Evolutionary conservation across 2,113 vertebrate species (phyloP).

Genomic region (Philantomba maxwellii): DNA sequence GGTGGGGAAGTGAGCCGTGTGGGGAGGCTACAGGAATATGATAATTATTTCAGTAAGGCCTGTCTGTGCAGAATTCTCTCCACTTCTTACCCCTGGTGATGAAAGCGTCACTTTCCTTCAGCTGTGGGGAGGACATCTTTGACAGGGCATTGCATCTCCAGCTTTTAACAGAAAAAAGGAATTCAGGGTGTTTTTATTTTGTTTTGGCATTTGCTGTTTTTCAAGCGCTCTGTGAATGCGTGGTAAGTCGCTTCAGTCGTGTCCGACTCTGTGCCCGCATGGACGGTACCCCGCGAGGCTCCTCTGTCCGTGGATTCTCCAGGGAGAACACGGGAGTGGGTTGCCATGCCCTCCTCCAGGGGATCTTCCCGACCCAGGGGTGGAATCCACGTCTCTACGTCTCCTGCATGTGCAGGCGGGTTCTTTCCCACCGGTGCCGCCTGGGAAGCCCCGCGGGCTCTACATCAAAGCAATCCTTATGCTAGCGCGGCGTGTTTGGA

Average conservation of each 20-base stretch:
- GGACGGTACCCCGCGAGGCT: neutral
- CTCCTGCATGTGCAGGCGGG: fast-evolving
- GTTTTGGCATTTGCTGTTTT: neutral
- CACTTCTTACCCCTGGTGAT: neutral
- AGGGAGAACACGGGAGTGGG: neutral
- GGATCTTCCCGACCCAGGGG: fast-evolving
- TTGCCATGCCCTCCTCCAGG: fast-evolving
- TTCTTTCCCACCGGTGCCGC: fast-evolving
- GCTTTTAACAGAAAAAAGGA: neutral
- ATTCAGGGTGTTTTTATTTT: neutral
- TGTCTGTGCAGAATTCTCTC: neutral
- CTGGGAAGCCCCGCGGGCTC: neutral
- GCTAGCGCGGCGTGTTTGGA: neutral
- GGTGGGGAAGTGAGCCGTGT: neutral
- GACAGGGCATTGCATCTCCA: neutral
- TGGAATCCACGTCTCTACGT: fast-evolving
- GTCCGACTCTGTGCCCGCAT: neutral
- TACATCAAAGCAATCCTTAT: neutral
- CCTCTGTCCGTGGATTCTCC: neutral
- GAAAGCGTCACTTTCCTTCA: neutral
- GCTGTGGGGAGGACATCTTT: neutral
- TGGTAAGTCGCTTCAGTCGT: fast-evolving
- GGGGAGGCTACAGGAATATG: neutral
- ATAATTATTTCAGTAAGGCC: neutral
- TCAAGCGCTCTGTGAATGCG: neutral